These are phyloP conservation scores for Stegostoma tigrinum DNA, from an alignment of 2,113 vertebrate species.

Conservation along the genomic window DNA sequence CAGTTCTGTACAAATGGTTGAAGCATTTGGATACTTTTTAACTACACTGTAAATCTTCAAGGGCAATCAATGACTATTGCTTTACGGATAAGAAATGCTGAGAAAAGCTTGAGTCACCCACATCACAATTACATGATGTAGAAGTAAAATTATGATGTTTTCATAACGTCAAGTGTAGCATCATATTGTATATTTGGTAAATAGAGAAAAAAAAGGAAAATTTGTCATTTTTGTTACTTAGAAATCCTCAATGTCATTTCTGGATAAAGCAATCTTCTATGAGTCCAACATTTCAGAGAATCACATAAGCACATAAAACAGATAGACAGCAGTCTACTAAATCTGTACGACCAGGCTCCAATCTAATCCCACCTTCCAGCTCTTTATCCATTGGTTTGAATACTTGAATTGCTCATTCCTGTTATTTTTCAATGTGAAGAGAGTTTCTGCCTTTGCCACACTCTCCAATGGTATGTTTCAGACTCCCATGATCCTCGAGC, in stretches of 20 bases:
- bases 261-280: not conserved
- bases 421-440: not conserved
- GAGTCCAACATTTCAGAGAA: not conserved
- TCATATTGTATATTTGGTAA: not conserved
- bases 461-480: not conserved
- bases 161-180: not conserved
- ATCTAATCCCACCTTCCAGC: not conserved
- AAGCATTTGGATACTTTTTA: not conserved
- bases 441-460: not conserved
- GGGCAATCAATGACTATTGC: not conserved
- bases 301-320: not conserved
- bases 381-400: not conserved
- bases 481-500: not conserved
- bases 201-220: not conserved
- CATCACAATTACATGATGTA: not conserved
- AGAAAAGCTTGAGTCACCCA: not conserved
- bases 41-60: slow-evolving; percentile 30
- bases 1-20: not conserved
- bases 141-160: not conserved
- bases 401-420: not conserved
- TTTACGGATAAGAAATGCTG: not conserved
- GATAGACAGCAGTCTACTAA: not conserved
- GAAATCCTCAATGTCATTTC: not conserved
- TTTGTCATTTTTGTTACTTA: not conserved
- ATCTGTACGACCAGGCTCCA: not conserved